Conservation (phyloP, 2,113 vertebrate genomes). For the Pituophis catenifer region DNA sequence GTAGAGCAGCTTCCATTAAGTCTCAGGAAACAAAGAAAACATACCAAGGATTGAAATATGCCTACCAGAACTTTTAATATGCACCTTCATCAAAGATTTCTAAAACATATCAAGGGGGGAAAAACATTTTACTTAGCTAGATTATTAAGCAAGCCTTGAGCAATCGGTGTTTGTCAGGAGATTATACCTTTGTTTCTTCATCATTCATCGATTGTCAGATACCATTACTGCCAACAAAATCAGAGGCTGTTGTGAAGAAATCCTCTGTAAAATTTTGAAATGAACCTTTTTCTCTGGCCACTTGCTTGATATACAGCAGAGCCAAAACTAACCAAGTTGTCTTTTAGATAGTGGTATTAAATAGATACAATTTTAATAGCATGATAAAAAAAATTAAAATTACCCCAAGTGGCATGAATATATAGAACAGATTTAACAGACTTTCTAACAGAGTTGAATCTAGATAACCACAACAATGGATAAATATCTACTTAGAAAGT, state of each 20-base stretch:
- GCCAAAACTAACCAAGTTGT: background rate
- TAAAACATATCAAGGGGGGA: background rate
- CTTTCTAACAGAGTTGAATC: background rate
- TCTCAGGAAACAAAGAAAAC: background rate
- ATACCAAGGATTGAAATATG: background rate
- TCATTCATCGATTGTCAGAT: background rate
- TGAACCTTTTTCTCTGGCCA: background rate
- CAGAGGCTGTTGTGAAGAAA: background rate
- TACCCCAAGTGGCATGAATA: background rate
- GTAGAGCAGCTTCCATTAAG: background rate
- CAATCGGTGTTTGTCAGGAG: conserved; percentile 18
- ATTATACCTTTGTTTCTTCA: background rate
- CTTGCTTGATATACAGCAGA: background rate
- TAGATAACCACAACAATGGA: background rate
- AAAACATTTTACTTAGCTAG: conserved; percentile 22
- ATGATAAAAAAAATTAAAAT: background rate
- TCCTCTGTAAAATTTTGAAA: background rate
- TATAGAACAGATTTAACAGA: background rate
- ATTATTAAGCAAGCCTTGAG: background rate
- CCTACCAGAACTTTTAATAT: background rate
- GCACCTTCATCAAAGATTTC: conserved; percentile 4
- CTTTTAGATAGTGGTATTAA: background rate
- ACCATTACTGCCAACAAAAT: background rate
- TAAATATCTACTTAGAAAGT: background rate
- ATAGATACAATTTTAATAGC: background rate